phyloP scores from a whole-genome alignment of 2,113 vertebrate species.

The Dasypus novemcinctus region DNA sequence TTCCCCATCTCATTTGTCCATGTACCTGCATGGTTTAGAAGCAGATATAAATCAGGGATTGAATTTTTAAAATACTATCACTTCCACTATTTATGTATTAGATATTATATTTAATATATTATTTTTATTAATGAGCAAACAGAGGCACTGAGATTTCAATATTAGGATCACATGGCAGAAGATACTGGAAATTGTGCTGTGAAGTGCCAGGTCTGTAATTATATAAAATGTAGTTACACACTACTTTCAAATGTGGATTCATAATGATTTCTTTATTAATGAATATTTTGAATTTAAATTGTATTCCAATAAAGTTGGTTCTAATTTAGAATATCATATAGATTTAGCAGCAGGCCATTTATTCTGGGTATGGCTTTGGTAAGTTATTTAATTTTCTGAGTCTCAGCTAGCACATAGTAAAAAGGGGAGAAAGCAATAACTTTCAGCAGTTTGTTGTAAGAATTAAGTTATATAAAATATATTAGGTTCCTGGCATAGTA shows the following conservation, averaged over 20 bases:
- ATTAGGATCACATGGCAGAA: neutral
- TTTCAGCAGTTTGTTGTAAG: neutral
- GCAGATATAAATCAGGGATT: neutral
- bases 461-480: neutral
- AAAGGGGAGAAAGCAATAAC: neutral
- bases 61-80: neutral
- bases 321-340: neutral
- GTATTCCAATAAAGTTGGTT: neutral
- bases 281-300: neutral
- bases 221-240: neutral
- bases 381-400: neutral
- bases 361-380: neutral
- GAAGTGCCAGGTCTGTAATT: neutral
- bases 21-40: neutral
- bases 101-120: neutral
- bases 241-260: neutral
- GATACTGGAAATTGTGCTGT: neutral
- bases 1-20: neutral
- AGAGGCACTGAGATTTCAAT: neutral
- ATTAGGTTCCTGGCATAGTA: neutral
- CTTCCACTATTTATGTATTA: neutral
- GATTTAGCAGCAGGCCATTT: neutral
- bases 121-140: neutral
- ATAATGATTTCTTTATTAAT: neutral
- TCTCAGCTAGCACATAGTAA: neutral